Conservation (phyloP, 30 jellyfish, hydroid and myxozoan species). For the Turritopsis dohrnii region DNA sequence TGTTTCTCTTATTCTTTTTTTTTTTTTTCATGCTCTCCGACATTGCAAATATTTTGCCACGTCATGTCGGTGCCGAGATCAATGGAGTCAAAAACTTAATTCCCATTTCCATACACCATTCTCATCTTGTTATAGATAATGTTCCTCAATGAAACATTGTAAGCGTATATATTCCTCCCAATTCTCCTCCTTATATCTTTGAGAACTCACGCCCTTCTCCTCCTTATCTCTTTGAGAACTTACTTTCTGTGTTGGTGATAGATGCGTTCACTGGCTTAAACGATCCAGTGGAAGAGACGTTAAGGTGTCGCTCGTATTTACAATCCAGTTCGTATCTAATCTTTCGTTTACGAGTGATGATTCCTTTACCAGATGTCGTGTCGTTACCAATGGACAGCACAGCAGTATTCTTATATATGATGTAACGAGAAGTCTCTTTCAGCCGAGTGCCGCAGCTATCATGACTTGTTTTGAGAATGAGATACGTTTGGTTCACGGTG, state of each 20-base stretch:
- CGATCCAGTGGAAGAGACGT: slow-evolving; percentile 5
- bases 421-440: neutral
- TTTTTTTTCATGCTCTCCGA: too few relatives aligned
- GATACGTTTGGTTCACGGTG: neutral
- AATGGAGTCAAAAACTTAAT: too few relatives aligned
- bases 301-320: neutral
- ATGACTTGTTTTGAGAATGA: neutral
- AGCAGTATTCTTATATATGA: slow-evolving; percentile 2
- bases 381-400: neutral
- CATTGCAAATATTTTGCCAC: too few relatives aligned
- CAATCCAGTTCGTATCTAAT: neutral
- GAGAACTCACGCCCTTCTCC: neutral
- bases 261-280: slow-evolving; percentile 13
- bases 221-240: neutral
- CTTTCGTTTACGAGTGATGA: slow-evolving; percentile 2
- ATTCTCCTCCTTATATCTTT: neutral
- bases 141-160: too few relatives aligned
- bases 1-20: too few relatives aligned
- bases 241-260: neutral
- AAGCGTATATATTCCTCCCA: neutral
- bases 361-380: neutral
- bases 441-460: neutral
- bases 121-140: too few relatives aligned
- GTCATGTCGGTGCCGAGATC: too few relatives aligned
- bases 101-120: too few relatives aligned